Evolutionary conservation across 2,797 vertebrate species (phyloP), one percentile per base, ranked within the genome.

Genomic region (Hirundo rustica): DNA sequence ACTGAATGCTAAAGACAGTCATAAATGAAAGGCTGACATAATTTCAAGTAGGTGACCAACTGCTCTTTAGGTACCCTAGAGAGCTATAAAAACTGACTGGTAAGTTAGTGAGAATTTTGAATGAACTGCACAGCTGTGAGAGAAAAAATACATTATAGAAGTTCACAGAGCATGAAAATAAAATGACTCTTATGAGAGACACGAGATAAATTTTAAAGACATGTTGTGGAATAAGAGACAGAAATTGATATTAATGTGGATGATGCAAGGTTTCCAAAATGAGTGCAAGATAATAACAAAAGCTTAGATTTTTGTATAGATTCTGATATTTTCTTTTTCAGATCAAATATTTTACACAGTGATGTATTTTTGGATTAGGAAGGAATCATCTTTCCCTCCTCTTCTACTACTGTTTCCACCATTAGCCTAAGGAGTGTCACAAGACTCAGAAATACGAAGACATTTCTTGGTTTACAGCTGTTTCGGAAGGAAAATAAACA

Each of bases 11-110:
- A 30, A 85, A 71, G 57, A 40, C 57, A 64, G 19, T 89, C 47
- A n/a, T 83, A 94, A 91, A 82, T 67, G 32, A 81, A 94, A 92
- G 72, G 17, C 30, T 74, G 61, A 94, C 74, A 76, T 66, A 85
- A 51, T 74, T 91, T 89, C 48, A 65, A 67, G 27, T 77, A 82
- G 77, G 54, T 84, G 65, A 84, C 40, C 40, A 78, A 54, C 70
- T 65, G 36, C 42, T 85, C n/a, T 78, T 84, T 65, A 62, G 48
- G 29, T 68, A 65, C 70, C 3, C 1, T 25, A 76, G 62, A 73
- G 47, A 88, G 29, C 67, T 85, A 21, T 82, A 70, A 88, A 89
- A 88, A 42, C 62, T 66, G 80, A 48, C 78, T 53, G 44, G 23
- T 64, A 75, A 65, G 55, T 72, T 51, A 89, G 32, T 72, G 88